phyloP scores from a whole-genome alignment of 2,113 vertebrate species.

The Sebastes schlegelii region DNA sequence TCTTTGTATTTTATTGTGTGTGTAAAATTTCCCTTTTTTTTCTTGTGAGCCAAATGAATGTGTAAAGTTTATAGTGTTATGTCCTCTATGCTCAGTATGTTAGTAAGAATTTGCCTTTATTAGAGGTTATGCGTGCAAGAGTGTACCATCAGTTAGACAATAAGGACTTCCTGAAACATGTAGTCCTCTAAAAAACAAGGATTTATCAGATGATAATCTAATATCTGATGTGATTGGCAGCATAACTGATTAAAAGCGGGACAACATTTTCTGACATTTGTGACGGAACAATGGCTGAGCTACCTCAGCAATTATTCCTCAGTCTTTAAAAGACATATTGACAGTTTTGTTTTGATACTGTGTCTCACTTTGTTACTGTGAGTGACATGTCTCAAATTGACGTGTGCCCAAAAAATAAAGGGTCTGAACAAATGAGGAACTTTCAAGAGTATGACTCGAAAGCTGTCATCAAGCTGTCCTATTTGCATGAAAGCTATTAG shows the following conservation, averaged over 20 bases:
- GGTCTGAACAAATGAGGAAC: background rate
- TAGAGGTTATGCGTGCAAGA: background rate
- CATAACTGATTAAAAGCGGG: no score
- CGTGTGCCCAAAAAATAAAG: background rate
- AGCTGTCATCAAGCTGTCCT: background rate
- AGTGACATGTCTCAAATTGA: background rate
- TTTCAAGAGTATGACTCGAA: background rate
- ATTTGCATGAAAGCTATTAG: background rate
- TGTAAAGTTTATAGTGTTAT: background rate
- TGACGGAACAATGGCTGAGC: background rate
- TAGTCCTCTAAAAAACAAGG: no score
- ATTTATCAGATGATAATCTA: background rate
- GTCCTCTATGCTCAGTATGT: background rate
- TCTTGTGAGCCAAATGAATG: background rate
- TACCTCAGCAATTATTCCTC: background rate
- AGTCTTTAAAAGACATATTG: background rate
- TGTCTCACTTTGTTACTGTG: background rate
- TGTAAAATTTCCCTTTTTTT: no score
- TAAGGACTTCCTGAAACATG: no score
- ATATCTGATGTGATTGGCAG: no score
- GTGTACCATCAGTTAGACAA: no score
- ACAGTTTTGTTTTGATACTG: background rate
- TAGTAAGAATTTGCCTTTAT: background rate
- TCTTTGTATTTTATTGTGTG: no score
- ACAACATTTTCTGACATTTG: no score